phyloP scores from a whole-genome alignment of 2,888 invertebrate genomes.

The Machimus atricapillus region DNA sequence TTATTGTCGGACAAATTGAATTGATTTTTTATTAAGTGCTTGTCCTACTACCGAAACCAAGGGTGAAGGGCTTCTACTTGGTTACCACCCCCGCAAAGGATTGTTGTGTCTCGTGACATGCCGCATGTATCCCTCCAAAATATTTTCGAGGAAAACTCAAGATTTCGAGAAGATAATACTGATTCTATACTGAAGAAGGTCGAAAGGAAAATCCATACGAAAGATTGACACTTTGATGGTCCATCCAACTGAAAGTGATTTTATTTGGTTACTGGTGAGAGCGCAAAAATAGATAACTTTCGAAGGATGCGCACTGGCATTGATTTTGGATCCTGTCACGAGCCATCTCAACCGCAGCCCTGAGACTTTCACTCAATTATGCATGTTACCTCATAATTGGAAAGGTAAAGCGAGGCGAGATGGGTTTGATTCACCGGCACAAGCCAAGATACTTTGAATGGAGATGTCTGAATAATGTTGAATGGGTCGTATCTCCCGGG shows the following conservation, averaged over 20 bases:
- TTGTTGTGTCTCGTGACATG: background rate
- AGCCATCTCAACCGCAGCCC: background rate
- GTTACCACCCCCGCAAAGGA: background rate
- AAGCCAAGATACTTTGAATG: background rate
- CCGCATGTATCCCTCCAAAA: background rate
- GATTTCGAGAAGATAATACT: background rate
- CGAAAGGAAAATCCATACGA: background rate
- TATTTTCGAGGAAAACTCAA: background rate
- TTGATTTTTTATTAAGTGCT: background rate
- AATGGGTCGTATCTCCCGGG: background rate
- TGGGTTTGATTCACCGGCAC: background rate
- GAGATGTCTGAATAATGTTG: background rate
- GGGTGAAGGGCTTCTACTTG: background rate
- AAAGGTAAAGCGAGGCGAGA: background rate
- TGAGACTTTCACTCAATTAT: background rate
- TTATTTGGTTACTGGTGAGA: background rate
- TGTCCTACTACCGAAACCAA: background rate
- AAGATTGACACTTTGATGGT: background rate
- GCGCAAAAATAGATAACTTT: background rate
- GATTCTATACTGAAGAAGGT: background rate
- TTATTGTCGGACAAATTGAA: background rate
- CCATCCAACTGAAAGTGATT: background rate
- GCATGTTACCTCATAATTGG: background rate
- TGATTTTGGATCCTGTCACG: background rate
- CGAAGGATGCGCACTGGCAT: background rate